phyloP scores from a whole-genome alignment of 2,888 invertebrate genomes.

The Sinopyrophorus schimmeli region DNA sequence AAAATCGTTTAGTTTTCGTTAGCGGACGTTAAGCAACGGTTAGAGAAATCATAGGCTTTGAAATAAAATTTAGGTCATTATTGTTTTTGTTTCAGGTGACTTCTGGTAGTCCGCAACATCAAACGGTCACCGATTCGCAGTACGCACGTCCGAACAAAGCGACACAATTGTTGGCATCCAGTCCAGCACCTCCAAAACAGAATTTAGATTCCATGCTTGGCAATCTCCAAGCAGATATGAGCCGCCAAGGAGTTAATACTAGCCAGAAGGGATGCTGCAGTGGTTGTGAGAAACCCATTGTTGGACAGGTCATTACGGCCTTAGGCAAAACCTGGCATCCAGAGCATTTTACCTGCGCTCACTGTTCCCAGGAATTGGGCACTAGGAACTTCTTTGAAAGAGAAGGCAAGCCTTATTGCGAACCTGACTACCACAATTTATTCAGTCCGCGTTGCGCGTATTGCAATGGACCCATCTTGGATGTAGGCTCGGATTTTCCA shows the following conservation, averaged over 20 bases:
- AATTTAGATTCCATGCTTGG: constrained; percentile 83
- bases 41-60: constrained; percentile 5
- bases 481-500: constrained; percentile 68
- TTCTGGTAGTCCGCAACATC: constrained; percentile 64
- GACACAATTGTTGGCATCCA: constrained; percentile 45
- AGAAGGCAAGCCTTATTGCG: constrained; percentile 96
- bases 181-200: constrained; percentile 52
- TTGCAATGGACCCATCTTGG: constrained; percentile 98
- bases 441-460: constrained; percentile 99
- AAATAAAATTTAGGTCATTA: too few species aligned
- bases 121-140: constrained; percentile 67
- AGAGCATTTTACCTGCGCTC: constrained; percentile 97
- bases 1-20: constrained; percentile 25
- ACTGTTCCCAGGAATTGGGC: constrained; percentile 95
- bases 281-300: constrained; percentile 98
- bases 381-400: constrained; percentile 98
- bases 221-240: constrained; percentile 94
- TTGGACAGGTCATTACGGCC: constrained; percentile 97
- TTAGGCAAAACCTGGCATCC: constrained; percentile 99
- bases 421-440: constrained; percentile 96
- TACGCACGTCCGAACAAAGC: constrained; percentile 70
- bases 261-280: constrained; percentile 99
- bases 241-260: constrained; percentile 97
- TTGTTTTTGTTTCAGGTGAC: too few species aligned
- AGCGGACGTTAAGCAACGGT: constrained; percentile 21